Percentiles rank a stretch among this genome's conserved stretches.
Conservation (phyloP, 2,113 vertebrate species). For the Tenrec ecaudatus region DNA sequence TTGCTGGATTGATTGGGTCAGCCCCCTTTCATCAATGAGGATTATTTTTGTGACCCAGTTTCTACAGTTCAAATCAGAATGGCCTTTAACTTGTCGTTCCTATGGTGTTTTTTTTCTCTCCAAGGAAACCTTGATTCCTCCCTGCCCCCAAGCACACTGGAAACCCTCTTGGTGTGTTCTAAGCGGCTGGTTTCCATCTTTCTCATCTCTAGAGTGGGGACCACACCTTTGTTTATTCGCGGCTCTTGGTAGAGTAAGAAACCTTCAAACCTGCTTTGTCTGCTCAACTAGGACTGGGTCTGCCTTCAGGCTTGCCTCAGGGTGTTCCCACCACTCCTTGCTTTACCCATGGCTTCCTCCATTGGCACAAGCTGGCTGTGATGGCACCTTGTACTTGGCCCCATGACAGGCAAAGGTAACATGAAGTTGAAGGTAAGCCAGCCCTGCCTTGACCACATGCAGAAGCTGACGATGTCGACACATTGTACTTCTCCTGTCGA, state of each 20-base stretch:
- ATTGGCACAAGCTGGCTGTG: rapidly evolving
- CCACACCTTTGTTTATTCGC: background rate
- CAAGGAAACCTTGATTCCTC: background rate
- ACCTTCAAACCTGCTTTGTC: background rate
- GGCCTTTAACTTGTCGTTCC: background rate
- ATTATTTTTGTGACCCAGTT: background rate
- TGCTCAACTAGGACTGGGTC: background rate
- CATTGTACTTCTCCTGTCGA: no score
- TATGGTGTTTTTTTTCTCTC: background rate
- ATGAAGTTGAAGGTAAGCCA: rapidly evolving
- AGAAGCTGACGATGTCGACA: background rate
- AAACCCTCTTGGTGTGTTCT: background rate
- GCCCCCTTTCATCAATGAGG: background rate
- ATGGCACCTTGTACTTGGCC: rapidly evolving
- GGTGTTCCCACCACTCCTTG: no score
- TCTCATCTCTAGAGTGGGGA: background rate
- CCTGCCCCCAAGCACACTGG: no score
- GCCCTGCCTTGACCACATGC: background rate
- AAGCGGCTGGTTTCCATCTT: background rate
- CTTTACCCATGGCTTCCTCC: background rate
- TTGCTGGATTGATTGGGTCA: background rate
- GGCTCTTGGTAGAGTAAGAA: background rate
- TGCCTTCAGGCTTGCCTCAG: no score
- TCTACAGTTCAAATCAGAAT: background rate
- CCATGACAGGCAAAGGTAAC: rapidly evolving